A percentile compares a stretch with the other conserved stretches of the same genome.
These are phyloP conservation scores for Pollachius pollachius DNA, from an alignment of 2,113 vertebrate species.

Conservation along the genomic window DNA sequence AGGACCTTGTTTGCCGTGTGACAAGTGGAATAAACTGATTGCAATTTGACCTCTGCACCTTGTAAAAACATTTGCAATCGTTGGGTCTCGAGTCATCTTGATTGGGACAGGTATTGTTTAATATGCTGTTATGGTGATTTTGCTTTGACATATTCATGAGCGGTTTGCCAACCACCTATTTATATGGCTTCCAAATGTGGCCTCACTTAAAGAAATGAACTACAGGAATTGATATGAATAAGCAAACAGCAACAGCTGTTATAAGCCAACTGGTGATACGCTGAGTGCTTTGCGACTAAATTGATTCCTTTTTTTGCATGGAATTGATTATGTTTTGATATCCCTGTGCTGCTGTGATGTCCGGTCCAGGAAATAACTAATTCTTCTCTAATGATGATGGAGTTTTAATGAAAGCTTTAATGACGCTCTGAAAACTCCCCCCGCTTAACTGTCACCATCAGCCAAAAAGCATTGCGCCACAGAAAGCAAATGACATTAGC, in stretches of 20 bases:
- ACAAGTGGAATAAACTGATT: too few relatives aligned
- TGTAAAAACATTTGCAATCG: too few relatives aligned
- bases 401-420: slow-evolving; percentile 72
- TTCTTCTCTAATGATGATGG: slow-evolving; percentile 71
- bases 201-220: background rate
- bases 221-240: too few relatives aligned
- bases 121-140: too few relatives aligned
- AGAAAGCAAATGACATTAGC: background rate
- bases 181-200: too few relatives aligned
- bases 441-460: slow-evolving; percentile 43
- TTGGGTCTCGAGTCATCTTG: too few relatives aligned
- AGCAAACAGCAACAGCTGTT: background rate
- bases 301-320: slow-evolving; percentile 49
- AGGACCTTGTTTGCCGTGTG: too few relatives aligned
- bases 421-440: slow-evolving; percentile 51
- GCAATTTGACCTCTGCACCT: too few relatives aligned
- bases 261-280: slow-evolving; percentile 18
- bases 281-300: slow-evolving; percentile 12
- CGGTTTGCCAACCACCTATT: too few relatives aligned
- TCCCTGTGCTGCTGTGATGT: slow-evolving; percentile 48
- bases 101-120: too few relatives aligned
- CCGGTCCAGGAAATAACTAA: slow-evolving; percentile 59
- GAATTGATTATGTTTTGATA: slow-evolving; percentile 66
- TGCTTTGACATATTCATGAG: too few relatives aligned
- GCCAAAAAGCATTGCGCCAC: slow-evolving; percentile 30